Base-by-base conservation (phyloP, 2,888 invertebrate genomes). In the Noctua comes region DNA sequence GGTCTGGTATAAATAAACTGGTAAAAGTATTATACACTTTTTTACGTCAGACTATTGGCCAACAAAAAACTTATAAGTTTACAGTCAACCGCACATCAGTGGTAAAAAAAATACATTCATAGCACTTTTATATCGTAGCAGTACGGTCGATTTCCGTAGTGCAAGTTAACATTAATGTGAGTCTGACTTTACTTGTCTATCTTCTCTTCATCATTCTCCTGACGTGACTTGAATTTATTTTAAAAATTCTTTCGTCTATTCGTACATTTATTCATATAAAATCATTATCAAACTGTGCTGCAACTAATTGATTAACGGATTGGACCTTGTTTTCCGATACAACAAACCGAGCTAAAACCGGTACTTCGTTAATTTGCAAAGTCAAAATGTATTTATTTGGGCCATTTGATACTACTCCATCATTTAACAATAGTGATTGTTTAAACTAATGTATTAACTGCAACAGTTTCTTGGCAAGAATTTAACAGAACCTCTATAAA, bases 301-400 rank as follows among this genome's bases (percentile, higher is more conserved):
- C 54, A 57, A 77, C 51, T 71, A 76, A 62, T 70, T 59, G 27
- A 62, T 16, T 71, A 46, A 71, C 8, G 1, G n/a, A 54, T 80
- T 2, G 18, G 0, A n/a, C 1, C 5, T 57, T 13, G 10, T 65
- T 62, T 70, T 31, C 70, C 11, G 16, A 3, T 5, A 57, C 18
- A 43, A 16, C 27, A 0, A 46, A 31, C 46, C 7, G 21, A n/a
- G 24, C n/a, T 16, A 51, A 59, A 36, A 13, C 5, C 6, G 8
- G 31, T 48, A 59, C 11, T 82, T 21, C 21, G 24, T 82, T 71
- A 21, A 77, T 77, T 51, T 27, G 36, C 18, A 0, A 46, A 43
- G 18, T 27, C 51, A 51, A 59, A 68, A 78, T 59, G 16, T 8
- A 5, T 71, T 82, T 36, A 57, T 62, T 76, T 13, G 6, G 27